These are phyloP conservation scores for Ostrea edulis DNA, from an alignment of 1,140 invertebrate genomes.

Conservation along the genomic window DNA sequence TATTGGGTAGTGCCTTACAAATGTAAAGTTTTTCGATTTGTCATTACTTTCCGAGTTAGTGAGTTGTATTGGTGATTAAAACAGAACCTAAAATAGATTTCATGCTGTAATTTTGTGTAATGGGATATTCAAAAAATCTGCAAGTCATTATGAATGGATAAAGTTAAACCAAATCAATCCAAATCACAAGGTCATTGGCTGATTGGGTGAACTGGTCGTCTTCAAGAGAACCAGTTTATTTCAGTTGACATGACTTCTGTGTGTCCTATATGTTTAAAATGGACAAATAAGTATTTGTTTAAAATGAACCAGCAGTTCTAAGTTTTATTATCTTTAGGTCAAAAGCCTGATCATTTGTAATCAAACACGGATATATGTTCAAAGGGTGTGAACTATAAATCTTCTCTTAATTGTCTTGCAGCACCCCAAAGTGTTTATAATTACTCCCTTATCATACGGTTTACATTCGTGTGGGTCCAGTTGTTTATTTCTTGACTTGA, in stretches of 20 bases:
- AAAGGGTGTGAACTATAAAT: too few species aligned
- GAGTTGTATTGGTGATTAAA: not conserved
- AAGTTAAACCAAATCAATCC: not conserved
- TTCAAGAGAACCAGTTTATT: not conserved
- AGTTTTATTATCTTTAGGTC: too few species aligned
- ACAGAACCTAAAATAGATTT: not conserved
- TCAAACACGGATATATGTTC: too few species aligned
- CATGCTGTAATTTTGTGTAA: not conserved
- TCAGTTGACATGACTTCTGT: not conserved
- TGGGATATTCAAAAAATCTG: not conserved
- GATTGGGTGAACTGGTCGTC: not conserved
- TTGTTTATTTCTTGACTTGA: too few species aligned
- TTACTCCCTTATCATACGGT: too few species aligned
- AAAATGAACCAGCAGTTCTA: too few species aligned
- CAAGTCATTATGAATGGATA: conserved; percentile 8
- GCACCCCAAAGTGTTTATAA: too few species aligned
- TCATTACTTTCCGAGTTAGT: not conserved
- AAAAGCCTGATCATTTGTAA: too few species aligned
- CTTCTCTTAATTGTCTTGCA: too few species aligned
- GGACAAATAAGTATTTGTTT: too few species aligned
- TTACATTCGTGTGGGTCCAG: too few species aligned
- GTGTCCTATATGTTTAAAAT: too few species aligned
- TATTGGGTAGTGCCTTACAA: not conserved
- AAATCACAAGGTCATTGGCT: not conserved
- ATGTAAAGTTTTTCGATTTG: not conserved